Evolutionary conservation across 2,888 invertebrate species (phyloP), one percentile per base, ranked within the genome.

Genomic region (Didymodactylos carnosus): DNA sequence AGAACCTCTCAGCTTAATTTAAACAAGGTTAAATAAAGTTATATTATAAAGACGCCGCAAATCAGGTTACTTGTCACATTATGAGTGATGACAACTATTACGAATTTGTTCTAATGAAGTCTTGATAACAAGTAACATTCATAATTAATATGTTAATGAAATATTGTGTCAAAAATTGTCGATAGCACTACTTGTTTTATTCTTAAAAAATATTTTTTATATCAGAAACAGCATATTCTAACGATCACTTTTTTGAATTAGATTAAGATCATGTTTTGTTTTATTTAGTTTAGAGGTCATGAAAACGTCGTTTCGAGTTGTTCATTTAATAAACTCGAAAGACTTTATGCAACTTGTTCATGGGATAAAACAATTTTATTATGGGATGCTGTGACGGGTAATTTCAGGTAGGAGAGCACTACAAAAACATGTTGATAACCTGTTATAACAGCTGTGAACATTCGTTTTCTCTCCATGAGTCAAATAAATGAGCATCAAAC

Each of bases 341-440:
- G 81, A 23, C 80, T 79, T 69, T 79, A 82, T 78, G 83, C 82
- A 27, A 83, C 83, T 13, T 79, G 79, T 14, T 81, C 82, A 8
- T 83, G 82, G 82, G 83, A 83, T 77, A 83, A 82, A 75, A 78
- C 78, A 13, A 76, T 83, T 7, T 77, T 78, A 16, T 75, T 82
- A n/a, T 83, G 81, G 80, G 83, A 83, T 75, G 79, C 83, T 23
- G 78, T 82, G 0, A 82, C 82, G 4, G 83, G 83, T 39, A 79
- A 78, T 77, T 83, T 82, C 78, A 79, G 83, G 80, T 81, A 71
- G 73, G 71, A 35, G 29, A 43, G n/a, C 35, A 49, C 27, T 35
- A 23, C 46, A 46, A 69, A 35, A n/a, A n/a, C n/a, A n/a, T n/a
- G n/a, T n/a, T n/a, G n/a, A n/a, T n/a, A n/a, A n/a, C n/a, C n/a